phyloP scores from a whole-genome alignment of 2,113 vertebrate genomes.

The Neotoma lepida region DNA sequence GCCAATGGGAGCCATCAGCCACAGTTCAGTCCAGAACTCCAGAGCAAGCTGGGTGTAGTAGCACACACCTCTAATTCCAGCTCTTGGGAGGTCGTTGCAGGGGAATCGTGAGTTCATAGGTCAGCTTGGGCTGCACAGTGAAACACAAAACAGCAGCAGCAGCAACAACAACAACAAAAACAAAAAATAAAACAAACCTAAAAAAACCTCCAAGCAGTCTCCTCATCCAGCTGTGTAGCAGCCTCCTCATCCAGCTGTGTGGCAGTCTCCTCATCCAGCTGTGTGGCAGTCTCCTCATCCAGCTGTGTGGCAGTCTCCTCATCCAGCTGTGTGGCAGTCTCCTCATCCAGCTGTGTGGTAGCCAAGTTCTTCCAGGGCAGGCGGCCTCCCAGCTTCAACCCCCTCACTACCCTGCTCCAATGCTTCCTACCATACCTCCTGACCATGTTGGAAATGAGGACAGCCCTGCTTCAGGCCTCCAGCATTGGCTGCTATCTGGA shows the following conservation, averaged over 20 bases:
- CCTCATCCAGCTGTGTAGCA: background rate
- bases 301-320: background rate
- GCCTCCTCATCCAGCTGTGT: background rate
- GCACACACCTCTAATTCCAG: background rate
- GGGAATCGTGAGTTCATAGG: no score
- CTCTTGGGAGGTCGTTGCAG: background rate
- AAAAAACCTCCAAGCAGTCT: background rate
- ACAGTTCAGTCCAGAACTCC: background rate
- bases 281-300: background rate
- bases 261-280: background rate
- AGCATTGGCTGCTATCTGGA: background rate
- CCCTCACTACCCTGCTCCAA: background rate
- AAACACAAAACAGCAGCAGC: background rate
- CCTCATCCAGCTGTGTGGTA: background rate
- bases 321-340: background rate
- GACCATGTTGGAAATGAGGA: background rate
- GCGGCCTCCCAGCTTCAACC: background rate
- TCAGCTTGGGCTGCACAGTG: background rate
- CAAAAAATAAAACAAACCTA: background rate
- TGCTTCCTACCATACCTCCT: no score
- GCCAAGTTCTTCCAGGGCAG: background rate
- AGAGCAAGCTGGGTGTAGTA: background rate
- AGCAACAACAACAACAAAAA: background rate
- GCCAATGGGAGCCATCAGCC: background rate
- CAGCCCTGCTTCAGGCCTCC: background rate